These are phyloP conservation scores for Arrhamphus sclerolepis DNA, from an alignment of 2,797 vertebrate species.

Conservation along the genomic window DNA sequence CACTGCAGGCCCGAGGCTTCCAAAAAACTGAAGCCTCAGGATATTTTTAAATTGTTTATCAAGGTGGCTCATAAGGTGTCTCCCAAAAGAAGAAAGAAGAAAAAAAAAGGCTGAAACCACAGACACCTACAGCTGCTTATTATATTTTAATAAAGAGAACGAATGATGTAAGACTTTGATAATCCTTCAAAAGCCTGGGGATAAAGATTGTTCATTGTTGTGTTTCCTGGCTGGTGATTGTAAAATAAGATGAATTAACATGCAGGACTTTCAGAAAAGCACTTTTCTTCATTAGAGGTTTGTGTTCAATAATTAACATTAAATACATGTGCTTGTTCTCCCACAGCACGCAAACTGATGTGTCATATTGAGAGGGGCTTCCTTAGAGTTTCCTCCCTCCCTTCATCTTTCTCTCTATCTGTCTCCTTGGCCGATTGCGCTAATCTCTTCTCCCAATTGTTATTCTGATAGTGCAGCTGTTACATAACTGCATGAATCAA, in stretches of 20 bases:
- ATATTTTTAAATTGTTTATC: conserved; percentile 49
- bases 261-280: conserved; percentile 47
- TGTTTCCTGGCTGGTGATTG: conserved; percentile 32
- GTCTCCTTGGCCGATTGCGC: conserved; percentile 61
- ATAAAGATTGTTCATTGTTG: conserved; percentile 37
- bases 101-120: conserved; percentile 7
- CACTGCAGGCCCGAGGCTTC: conserved; percentile 53
- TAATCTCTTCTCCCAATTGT: conserved; percentile 77
- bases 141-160: conserved; percentile 26
- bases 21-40: conserved; percentile 43
- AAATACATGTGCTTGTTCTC: conserved; percentile 34
- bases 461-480: conserved; percentile 75
- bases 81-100: neutral
- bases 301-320: conserved; percentile 21
- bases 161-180: conserved; percentile 25
- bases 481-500: conserved; percentile 68
- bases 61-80: conserved; percentile 30
- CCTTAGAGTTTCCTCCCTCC: conserved; percentile 50
- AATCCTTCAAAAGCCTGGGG: conserved; percentile 19
- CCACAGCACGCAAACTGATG: conserved; percentile 57
- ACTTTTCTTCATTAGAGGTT: conserved; percentile 25
- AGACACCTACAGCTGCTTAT: conserved; percentile 22
- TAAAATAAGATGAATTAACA: conserved; percentile 51
- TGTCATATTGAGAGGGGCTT: conserved; percentile 70
- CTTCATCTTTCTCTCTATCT: conserved; percentile 26